Evolutionary conservation across 2,113 vertebrate species (phyloP), one percentile per base, ranked within the genome.

Genomic region (Tragelaphus imberbis): DNA sequence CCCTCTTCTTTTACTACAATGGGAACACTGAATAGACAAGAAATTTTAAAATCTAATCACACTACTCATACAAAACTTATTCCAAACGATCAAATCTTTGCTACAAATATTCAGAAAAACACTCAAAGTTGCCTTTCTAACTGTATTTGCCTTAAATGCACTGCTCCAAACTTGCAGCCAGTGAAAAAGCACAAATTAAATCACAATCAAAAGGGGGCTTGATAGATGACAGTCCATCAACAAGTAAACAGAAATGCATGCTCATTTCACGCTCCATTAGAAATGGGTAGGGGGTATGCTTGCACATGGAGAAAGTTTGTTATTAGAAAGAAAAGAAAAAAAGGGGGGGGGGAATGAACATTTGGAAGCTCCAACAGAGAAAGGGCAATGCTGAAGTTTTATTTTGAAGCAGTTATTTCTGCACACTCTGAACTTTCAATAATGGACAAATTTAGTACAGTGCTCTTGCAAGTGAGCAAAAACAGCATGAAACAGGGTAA

Each of bases 221-320:
- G 84, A 96, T 25, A 84, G 59, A 96, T 94, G 92, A 68, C 44
- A 94, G 44, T 82, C 59, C 86, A 97, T 61, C 95, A 98, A 94
- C 92, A 95, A 98, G 15, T 91, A 97, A 98, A 92, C 9, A 94
- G 89, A 97, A 98, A 95, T 56, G 13, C 47, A 96, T 95, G 75
- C 55, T 98, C 93, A 98, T 97, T 98, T 98, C 96, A 97, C 97
- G 96, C 79, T 97, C 87, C 93, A 95, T 93, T 98, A 96, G 97
- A 98, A 97, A 93, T 68, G 23, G 30, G 53, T 61, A 87, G 53
- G 59, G 61, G 23, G 8, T 61, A 87, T 49, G 77, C 68, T 82
- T 87, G 13, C 30, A 88, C 30, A 93, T 63, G 91, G 71, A 85
- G 79, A 86, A 95, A 79, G 28, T 79, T 61, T 95, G 71, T 84